These are phyloP conservation scores for Amblyteles armatorius DNA, from an alignment of 2,888 invertebrate species.

Conservation along the genomic window DNA sequence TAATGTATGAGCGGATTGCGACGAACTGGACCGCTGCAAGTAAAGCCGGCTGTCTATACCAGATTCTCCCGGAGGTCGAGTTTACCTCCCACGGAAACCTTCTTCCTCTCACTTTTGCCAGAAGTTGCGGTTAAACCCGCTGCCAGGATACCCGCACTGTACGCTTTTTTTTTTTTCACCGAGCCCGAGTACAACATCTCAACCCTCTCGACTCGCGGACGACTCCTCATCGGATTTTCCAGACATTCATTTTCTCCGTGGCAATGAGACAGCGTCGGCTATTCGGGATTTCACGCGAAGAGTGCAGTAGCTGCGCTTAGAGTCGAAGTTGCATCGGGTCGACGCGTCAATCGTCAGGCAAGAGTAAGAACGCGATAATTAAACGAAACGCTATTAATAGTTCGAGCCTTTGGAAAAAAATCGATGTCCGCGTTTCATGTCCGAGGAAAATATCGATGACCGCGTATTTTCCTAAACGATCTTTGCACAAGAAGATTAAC, in stretches of 20 bases:
- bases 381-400: too few species aligned
- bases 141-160: conserved; percentile 14
- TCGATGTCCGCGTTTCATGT: too few species aligned
- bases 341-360: too few species aligned
- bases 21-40: conserved; percentile 76
- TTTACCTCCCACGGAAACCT: conserved; percentile 69
- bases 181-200: not conserved
- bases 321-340: too few species aligned
- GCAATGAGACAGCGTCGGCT: conserved; percentile 1
- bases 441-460: too few species aligned
- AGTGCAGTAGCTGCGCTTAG: too few species aligned
- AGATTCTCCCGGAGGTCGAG: conserved; percentile 75
- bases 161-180: conserved; percentile 3
- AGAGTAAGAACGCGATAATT: too few species aligned
- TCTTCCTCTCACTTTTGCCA: conserved; percentile 66
- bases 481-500: not conserved
- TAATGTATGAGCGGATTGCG: conserved; percentile 56
- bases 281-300: not conserved
- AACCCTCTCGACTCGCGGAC: conserved; percentile 39
- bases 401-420: too few species aligned
- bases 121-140: conserved; percentile 8
- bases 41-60: conserved; percentile 77
- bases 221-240: conserved; percentile 56
- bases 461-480: too few species aligned
- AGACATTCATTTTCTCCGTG: conserved; percentile 16